Conservation (phyloP, 2,113 vertebrate species). For the Calyptommatus sinebrachiatus region DNA sequence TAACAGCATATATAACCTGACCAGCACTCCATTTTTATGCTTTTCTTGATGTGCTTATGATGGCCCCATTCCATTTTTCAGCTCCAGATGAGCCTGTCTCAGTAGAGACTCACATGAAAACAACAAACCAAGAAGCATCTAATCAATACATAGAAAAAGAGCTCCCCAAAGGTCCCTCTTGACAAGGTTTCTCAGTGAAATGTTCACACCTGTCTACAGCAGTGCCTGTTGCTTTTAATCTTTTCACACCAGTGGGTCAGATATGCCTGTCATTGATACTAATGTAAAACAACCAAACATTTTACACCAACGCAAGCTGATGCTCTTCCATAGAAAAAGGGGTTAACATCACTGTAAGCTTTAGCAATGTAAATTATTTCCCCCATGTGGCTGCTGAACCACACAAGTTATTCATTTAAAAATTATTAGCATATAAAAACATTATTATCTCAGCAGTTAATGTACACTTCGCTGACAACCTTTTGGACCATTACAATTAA, state of each 20-base stretch:
- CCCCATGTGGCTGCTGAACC: conserved; percentile 62
- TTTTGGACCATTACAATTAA: conserved; percentile 68
- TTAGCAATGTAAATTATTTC: conserved; percentile 67
- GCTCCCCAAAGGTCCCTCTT: conserved; percentile 39
- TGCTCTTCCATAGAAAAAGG: conserved; percentile 60
- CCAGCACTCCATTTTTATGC: accelerated
- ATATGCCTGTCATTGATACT: conserved; percentile 57
- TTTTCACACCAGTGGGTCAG: conserved; percentile 63
- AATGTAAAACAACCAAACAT: conserved; percentile 64
- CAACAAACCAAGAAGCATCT: conserved; percentile 52
- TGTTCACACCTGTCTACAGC: conserved; percentile 50
- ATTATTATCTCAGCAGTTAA: conserved; percentile 75
- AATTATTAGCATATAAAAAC: conserved; percentile 77
- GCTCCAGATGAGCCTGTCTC: conserved; percentile 25
- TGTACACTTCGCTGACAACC: conserved; percentile 68
- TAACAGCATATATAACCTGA: not conserved
- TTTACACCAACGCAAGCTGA: conserved; percentile 49
- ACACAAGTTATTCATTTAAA: conserved; percentile 71
- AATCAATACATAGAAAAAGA: conserved; percentile 72
- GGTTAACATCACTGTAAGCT: conserved; percentile 68
- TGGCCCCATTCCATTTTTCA: conserved; percentile 27
- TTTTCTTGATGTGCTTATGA: not conserved
- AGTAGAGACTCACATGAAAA: conserved; percentile 48
- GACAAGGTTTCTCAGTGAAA: conserved; percentile 66
- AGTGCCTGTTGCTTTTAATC: conserved; percentile 68